Conservation (phyloP, 2,113 vertebrate species). For the Apeltes quadracus region DNA sequence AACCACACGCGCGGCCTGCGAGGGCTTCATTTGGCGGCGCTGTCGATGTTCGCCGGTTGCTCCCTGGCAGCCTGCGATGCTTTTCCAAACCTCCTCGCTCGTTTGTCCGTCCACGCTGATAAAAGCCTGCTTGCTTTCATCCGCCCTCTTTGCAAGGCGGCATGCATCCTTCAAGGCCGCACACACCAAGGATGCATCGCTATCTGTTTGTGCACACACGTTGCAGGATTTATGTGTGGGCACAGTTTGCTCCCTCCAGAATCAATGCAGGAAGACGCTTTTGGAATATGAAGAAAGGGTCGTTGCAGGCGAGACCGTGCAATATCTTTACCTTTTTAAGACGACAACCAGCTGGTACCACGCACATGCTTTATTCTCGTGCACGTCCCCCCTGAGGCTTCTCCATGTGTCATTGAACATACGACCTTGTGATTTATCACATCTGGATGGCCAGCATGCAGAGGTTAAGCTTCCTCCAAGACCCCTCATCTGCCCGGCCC, state of each 20-base stretch:
- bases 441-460: constrained; percentile 32
- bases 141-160: constrained; percentile 39
- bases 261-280: neutral
- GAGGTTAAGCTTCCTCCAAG: constrained; percentile 38
- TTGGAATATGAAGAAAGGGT: constrained; percentile 8
- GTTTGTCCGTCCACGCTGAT: constrained; percentile 31
- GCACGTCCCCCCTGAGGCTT: constrained; percentile 19
- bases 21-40: neutral
- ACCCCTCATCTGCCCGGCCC: constrained; percentile 1
- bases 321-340: neutral
- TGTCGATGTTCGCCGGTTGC: too few species aligned
- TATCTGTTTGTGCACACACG: constrained; percentile 10
- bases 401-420: constrained; percentile 38
- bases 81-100: constrained; percentile 23
- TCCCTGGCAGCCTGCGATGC: neutral
- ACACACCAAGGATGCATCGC: neutral
- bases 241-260: neutral
- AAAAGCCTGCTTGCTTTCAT: constrained; percentile 39
- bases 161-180: constrained; percentile 16
- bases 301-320: neutral
- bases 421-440: constrained; percentile 26
- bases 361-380: constrained; percentile 23
- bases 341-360: constrained; percentile 13
- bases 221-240: neutral
- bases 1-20: neutral